phyloP scores from a whole-genome alignment of 2,113 vertebrate genomes.

The Xenopus tropicalis region UCB_Xtro_10.0 CM004447.2:34763001-34763500 shows the following conservation, averaged over 20 bases:
- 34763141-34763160: constrained; percentile 42
- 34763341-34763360: no score
- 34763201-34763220: constrained; percentile 41
- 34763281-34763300: constrained; percentile 4
- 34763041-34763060: constrained; percentile 41
- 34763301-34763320: constrained; percentile 3
- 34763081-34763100: constrained; percentile 46
- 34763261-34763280: constrained; percentile 14
- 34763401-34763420: no score
- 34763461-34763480: no score
- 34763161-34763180: constrained; percentile 45
- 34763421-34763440: no score
- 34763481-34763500: no score
- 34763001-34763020: constrained; percentile 32
- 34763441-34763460: no score
- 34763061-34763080: constrained; percentile 47
- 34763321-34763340: not conserved
- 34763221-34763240: constrained; percentile 26
- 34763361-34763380: no score
- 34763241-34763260: constrained; percentile 14
- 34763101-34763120: constrained; percentile 47
- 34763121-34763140: constrained; percentile 47
- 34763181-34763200: constrained; percentile 41
- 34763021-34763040: constrained; percentile 34
- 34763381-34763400: no score